These are phyloP conservation scores for Valencia hispanica DNA, from an alignment of 2,797 vertebrate genomes.

Conservation along the genomic window DNA sequence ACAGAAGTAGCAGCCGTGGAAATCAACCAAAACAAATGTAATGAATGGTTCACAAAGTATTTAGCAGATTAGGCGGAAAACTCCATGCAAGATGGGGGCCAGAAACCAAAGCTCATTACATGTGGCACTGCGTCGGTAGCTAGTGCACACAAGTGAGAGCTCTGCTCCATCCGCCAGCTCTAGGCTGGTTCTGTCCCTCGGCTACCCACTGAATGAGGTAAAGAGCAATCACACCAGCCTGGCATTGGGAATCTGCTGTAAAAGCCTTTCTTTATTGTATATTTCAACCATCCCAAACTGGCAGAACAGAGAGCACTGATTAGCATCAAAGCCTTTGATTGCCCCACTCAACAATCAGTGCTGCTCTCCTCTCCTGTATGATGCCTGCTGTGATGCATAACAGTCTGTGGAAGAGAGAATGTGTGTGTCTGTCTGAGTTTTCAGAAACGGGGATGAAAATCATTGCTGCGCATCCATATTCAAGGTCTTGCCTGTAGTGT, in stretches of 20 bases:
- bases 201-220: conserved; percentile 51
- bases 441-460: conserved; percentile 20
- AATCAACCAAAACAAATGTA: conserved; percentile 67
- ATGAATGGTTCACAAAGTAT: conserved; percentile 66
- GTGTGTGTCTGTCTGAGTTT: conserved; percentile 12
- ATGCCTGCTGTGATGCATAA: conserved; percentile 56
- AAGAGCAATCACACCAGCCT: conserved; percentile 71
- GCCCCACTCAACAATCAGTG: conserved; percentile 80
- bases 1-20: conserved; percentile 42
- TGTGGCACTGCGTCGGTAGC: conserved; percentile 54
- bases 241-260: conserved; percentile 53
- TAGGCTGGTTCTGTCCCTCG: conserved; percentile 58
- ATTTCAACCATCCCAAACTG: conserved; percentile 64
- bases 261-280: conserved; percentile 73
- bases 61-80: conserved; percentile 68
- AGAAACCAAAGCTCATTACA: conserved; percentile 73
- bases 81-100: conserved; percentile 49
- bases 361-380: conserved; percentile 60
- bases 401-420: conserved; percentile 5
- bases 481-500: conserved; percentile 1
- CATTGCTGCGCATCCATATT: neutral
- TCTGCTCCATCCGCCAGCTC: conserved; percentile 33
- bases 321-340: conserved; percentile 83
- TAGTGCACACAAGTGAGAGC: conserved; percentile 41
- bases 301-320: conserved; percentile 75